These are phyloP conservation scores for Orthonevra nobilis DNA, from an alignment of 2,888 invertebrate genomes.

Conservation along the genomic window DNA sequence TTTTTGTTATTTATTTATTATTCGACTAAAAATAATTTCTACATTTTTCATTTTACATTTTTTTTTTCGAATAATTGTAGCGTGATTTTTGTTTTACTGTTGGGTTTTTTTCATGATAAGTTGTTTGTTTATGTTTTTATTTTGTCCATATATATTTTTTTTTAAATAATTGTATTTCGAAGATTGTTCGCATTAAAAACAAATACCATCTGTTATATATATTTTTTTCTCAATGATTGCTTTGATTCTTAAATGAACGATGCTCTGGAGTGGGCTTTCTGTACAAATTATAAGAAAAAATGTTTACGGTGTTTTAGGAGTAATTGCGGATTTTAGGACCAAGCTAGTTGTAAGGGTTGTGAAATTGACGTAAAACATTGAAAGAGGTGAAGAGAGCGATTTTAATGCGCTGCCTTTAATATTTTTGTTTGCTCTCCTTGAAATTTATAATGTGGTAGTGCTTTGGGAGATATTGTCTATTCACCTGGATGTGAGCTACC, in stretches of 20 bases:
- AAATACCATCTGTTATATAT: background rate
- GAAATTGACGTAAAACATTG: too few species aligned
- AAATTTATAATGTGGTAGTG: too few species aligned
- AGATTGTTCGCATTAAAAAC: conserved; percentile 25
- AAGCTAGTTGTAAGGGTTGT: too few species aligned
- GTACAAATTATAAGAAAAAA: background rate
- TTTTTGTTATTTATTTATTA: conserved; percentile 16
- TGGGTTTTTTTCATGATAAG: conserved; percentile 1
- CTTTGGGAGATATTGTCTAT: too few species aligned
- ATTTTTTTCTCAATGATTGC: conserved; percentile 13
- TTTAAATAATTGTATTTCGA: conserved; percentile 26
- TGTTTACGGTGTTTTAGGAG: too few species aligned
- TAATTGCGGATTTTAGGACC: too few species aligned
- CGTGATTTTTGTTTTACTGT: conserved; percentile 28
- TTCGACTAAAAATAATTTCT: conserved; percentile 53
- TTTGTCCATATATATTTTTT: conserved; percentile 3
- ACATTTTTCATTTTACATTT: background rate
- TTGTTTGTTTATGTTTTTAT: conserved; percentile 19
- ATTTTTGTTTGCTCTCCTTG: too few species aligned
- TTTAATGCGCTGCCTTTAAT: too few species aligned
- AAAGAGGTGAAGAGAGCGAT: too few species aligned
- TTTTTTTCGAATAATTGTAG: conserved; percentile 22
- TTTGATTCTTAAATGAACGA: conserved; percentile 4
- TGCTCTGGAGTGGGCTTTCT: background rate
- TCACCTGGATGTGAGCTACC: too few species aligned